phyloP scores from a whole-genome alignment of 2,797 vertebrate species.

The Scyliorhinus canicula region DNA sequence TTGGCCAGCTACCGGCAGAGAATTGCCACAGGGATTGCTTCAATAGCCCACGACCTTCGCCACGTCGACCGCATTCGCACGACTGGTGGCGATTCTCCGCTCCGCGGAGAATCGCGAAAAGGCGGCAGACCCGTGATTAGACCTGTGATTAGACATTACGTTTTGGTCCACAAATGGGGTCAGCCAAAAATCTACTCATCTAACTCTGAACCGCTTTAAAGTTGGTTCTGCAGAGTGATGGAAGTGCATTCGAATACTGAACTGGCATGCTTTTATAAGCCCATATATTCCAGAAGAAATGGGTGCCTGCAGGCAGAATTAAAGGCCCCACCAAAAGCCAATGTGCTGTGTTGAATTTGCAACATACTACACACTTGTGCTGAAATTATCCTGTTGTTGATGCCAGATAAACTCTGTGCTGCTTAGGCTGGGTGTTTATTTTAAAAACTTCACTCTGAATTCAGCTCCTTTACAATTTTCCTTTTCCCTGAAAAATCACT shows the following conservation, averaged over 20 bases:
- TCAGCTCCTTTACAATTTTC: neutral
- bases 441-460: neutral
- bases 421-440: neutral
- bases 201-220: neutral
- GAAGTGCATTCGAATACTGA: neutral
- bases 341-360: neutral
- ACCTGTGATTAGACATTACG: too few species aligned
- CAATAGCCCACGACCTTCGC: too few species aligned
- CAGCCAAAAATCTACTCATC: neutral
- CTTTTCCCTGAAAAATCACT: conserved; percentile 10
- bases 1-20: too few species aligned
- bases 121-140: too few species aligned
- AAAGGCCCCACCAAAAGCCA: neutral
- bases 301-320: neutral
- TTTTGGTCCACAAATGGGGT: neutral
- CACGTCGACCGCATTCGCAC: too few species aligned
- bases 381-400: neutral
- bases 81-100: too few species aligned
- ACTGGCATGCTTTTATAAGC: neutral
- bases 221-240: neutral
- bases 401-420: neutral
- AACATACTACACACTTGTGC: neutral
- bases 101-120: too few species aligned
- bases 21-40: too few species aligned
- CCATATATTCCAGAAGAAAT: neutral